Evolutionary conservation across 1,140 invertebrate genomes (phyloP), one percentile per base, ranked within the genome.

Genomic region (Hormaphis cornu): DNA sequence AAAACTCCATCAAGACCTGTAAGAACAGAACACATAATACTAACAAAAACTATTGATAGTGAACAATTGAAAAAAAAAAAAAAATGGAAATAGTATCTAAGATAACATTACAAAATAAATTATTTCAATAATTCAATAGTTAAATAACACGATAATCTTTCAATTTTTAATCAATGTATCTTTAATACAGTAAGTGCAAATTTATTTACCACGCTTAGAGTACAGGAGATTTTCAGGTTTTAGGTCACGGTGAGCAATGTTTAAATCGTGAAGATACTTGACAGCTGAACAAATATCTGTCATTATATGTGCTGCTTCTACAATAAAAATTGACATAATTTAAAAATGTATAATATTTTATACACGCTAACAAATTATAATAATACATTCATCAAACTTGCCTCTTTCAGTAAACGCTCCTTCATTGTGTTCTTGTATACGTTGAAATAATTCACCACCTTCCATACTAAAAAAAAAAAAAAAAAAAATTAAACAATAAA

Each of bases 191-290:
- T n/a, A n/a, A n/a, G n/a, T n/a, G n/a, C n/a, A n/a, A n/a, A n/a
- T n/a, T n/a, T n/a, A n/a, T n/a, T n/a, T 74, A 83, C 82, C 82
- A 77, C 78, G 77, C 73, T 83, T 86, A 0, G 89, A 89, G 78
- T 93, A 95, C 1, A 95, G 78, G 33, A 95, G 81, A 80, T 94
- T 94, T 80, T 95, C 92, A 28, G 90, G 90, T 80, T 98, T 98
- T 72, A 98, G 86, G 81, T 98, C 95, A 73, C 96, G 83, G 79
- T 99, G 96, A 30, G 96, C 96, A 74, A 98, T 97, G 78, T 98
- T 90, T 78, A 90, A 87, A 75, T 91, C 88, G 82, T 99, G 97
- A 70, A 99, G 81, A 79, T 92, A 92, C 73, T 90, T 87, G 0
- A 98, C 92, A n/a, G 97, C 95, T 53, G 90, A 86, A 76, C 94